A percentile compares a stretch with the other conserved stretches of the same genome.
These are phyloP conservation scores for Coregonus sp. DNA, from an alignment of 2,797 vertebrate species.

Conservation along the genomic window DNA sequence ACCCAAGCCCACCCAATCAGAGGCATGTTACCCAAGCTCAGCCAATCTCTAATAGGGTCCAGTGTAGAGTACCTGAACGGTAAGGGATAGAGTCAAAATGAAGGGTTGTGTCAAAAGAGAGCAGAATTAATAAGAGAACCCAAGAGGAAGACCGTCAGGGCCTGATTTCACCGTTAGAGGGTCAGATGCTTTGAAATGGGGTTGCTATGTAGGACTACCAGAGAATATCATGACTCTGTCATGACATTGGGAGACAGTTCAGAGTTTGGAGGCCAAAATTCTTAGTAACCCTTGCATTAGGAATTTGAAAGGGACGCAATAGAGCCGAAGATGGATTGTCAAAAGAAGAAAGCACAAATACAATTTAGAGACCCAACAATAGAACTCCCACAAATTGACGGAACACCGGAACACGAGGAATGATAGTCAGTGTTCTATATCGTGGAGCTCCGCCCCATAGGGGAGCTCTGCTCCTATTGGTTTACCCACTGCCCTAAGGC, in stretches of 20 bases:
- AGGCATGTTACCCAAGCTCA: no score
- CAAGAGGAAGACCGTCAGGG: neutral
- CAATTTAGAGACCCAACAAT: slow-evolving; percentile 32
- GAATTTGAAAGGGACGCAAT: neutral
- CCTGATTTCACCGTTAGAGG: neutral
- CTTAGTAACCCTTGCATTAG: neutral
- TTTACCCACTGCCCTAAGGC: no score
- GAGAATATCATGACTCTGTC: neutral
- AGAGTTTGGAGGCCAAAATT: neutral
- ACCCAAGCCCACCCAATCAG: no score
- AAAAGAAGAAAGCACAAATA: neutral
- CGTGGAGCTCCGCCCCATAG: no score
- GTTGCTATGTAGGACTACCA: neutral
- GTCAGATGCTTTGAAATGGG: neutral
- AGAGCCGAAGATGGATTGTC: neutral
- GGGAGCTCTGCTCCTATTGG: no score
- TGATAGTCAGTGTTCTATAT: neutral
- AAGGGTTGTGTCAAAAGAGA: neutral
- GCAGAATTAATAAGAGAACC: neutral
- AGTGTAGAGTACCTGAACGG: slow-evolving; percentile 32
- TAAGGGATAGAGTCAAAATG: slow-evolving; percentile 13
- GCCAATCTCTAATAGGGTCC: slow-evolving; percentile 49
- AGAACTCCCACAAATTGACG: slow-evolving; percentile 21
- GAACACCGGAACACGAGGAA: neutral
- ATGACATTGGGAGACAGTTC: neutral